Conservation (phyloP, 2,888 invertebrate species). For the Spilosoma lubricipeda region DNA sequence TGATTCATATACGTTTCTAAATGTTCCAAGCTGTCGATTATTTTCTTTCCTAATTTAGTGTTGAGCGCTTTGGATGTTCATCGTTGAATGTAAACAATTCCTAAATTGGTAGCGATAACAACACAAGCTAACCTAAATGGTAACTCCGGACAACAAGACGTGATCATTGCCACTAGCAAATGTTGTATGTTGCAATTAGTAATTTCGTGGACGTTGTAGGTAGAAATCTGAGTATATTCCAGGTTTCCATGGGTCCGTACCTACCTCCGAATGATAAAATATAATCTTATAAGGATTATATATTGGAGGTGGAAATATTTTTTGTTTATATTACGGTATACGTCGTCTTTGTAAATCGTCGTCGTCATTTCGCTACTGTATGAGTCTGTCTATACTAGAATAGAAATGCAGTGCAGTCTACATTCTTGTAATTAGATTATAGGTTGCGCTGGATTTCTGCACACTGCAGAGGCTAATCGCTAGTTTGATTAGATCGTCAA, state of each 20-base stretch:
- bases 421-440: not conserved
- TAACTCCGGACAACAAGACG: not conserved
- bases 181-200: not conserved
- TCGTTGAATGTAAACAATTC: slow-evolving; percentile 16
- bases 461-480: not conserved
- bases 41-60: slow-evolving; percentile 26
- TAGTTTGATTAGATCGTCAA: slow-evolving; percentile 35
- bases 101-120: slow-evolving; percentile 5
- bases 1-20: slow-evolving; percentile 34
- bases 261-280: not conserved
- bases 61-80: slow-evolving; percentile 11
- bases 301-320: too few relatives aligned
- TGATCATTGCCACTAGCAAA: not conserved
- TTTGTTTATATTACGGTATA: too few relatives aligned
- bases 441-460: not conserved
- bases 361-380: not conserved
- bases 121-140: not conserved
- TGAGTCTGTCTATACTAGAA: not conserved
- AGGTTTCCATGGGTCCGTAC: not conserved
- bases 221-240: not conserved
- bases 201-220: not conserved
- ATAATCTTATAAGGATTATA: not conserved
- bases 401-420: not conserved
- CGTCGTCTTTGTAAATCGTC: too few relatives aligned
- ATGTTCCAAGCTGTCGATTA: slow-evolving; percentile 25